Percentiles rank a stretch among this genome's conserved stretches.
Evolutionary conservation across 2,113 vertebrate species (phyloP).

Genomic region (Vidua chalybeata): DNA sequence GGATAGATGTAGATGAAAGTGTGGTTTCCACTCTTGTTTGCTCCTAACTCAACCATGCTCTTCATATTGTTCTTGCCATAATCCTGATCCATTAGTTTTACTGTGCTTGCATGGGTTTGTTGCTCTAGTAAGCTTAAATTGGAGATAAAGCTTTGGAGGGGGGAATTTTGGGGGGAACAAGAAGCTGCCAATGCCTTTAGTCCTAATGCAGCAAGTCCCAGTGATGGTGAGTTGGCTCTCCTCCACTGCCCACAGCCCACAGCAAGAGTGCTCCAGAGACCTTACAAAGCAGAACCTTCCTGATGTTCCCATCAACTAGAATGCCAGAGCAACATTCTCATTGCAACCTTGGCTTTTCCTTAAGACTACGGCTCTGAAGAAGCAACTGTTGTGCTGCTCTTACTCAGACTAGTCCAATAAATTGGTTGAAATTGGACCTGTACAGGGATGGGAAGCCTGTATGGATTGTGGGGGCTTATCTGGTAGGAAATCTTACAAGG

Average conservation of each 20-base stretch:
- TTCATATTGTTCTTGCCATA: not conserved
- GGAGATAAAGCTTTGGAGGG: not conserved
- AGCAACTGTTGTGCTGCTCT: not conserved
- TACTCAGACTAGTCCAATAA: not conserved
- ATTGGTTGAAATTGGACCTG: not conserved
- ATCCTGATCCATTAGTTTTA: not conserved
- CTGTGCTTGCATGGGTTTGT: not conserved
- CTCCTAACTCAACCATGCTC: not conserved
- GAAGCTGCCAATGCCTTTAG: not conserved
- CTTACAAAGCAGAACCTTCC: not conserved
- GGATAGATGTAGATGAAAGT: not conserved
- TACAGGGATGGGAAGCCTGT: not conserved
- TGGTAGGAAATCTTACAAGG: not conserved
- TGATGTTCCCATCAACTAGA: not conserved
- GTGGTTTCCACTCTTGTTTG: not conserved
- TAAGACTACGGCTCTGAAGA: not conserved
- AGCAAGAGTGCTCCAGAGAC: not conserved
- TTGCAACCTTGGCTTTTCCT: not conserved
- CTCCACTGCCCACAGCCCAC: not conserved
- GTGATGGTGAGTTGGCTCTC: not conserved
- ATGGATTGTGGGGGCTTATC: not conserved
- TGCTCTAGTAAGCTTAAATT: not conserved
- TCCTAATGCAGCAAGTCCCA: not conserved
- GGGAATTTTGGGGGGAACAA: not conserved
- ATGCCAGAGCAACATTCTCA: not conserved